These are phyloP conservation scores for Fulica atra DNA, from an alignment of 2,113 vertebrate genomes.

Conservation along the genomic window DNA sequence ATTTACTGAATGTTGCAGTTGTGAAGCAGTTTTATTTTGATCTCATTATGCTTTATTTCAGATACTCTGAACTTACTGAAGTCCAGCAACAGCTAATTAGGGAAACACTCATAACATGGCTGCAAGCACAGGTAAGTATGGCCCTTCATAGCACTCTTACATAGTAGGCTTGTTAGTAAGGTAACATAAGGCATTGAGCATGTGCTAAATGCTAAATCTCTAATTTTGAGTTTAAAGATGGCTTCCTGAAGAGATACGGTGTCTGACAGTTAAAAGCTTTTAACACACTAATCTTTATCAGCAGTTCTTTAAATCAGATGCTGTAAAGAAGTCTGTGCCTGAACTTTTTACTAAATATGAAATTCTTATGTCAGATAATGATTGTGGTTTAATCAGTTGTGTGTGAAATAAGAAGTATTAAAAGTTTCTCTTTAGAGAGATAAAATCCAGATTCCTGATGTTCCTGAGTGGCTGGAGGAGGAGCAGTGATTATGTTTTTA, in stretches of 20 bases:
- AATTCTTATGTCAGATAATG: background rate
- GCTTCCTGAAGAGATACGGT: background rate
- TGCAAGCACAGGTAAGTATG: constrained; percentile 88
- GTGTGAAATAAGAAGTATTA: background rate
- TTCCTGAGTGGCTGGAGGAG: background rate
- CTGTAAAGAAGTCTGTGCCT: background rate
- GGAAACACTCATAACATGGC: constrained; percentile 95
- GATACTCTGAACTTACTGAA: constrained; percentile 86
- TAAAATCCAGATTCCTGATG: background rate
- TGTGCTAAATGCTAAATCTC: background rate
- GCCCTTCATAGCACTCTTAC: background rate
- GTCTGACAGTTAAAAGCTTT: background rate
- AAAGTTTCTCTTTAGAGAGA: background rate
- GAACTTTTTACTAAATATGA: background rate
- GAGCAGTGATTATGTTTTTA: background rate
- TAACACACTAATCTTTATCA: background rate
- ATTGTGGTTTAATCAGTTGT: background rate
- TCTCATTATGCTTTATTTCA: constrained; percentile 68
- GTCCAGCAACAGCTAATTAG: constrained; percentile 94
- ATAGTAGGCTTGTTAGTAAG: background rate
- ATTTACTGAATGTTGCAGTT: background rate
- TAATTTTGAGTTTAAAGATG: background rate
- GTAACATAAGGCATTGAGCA: background rate
- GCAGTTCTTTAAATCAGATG: background rate
- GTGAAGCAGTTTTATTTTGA: background rate